Evolutionary conservation across 2,113 vertebrate genomes (phyloP).

Genomic region (Thunnus thynnus): DNA sequence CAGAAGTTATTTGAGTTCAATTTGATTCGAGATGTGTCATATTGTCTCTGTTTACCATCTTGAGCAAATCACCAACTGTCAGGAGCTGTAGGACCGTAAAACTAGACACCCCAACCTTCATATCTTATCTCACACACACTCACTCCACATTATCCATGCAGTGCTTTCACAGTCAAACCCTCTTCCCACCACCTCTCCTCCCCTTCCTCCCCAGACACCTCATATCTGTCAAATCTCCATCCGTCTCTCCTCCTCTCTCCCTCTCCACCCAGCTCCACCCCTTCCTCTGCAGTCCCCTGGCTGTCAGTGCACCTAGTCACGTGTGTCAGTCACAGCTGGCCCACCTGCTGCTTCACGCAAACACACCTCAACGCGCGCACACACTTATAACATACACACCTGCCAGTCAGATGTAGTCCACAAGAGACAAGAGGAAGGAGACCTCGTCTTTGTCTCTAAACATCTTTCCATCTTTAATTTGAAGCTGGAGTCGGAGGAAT

Average conservation of each 20-base stretch:
- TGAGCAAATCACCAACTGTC: constrained; percentile 33
- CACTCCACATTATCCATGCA: constrained; percentile 13
- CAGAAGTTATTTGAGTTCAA: not conserved
- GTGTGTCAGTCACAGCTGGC: constrained; percentile 71
- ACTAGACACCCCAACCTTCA: constrained; percentile 14
- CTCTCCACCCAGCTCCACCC: constrained; percentile 46
- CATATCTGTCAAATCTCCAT: constrained; percentile 54
- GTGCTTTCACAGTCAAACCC: not conserved
- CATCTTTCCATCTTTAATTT: constrained; percentile 67
- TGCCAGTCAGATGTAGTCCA: constrained; percentile 33
- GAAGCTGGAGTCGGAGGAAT: constrained; percentile 18
- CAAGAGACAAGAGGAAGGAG: constrained; percentile 18
- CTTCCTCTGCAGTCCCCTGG: constrained; percentile 43
- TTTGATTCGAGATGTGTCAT: constrained; percentile 17
- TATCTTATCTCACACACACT: constrained; percentile 21
- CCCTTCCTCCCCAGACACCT: constrained; percentile 30
- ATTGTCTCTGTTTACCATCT: constrained; percentile 21
- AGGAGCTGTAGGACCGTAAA: constrained; percentile 19
- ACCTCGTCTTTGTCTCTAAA: constrained; percentile 37
- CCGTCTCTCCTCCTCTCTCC: constrained; percentile 23
- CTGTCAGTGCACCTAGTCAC: constrained; percentile 68
- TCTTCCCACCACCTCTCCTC: not conserved
- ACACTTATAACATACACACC: not conserved
- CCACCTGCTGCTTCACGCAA: constrained; percentile 60
- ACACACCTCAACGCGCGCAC: constrained; percentile 13